Base-by-base conservation (phyloP, 2,113 vertebrate genomes). In the Bagarius yarrelli region DNA sequence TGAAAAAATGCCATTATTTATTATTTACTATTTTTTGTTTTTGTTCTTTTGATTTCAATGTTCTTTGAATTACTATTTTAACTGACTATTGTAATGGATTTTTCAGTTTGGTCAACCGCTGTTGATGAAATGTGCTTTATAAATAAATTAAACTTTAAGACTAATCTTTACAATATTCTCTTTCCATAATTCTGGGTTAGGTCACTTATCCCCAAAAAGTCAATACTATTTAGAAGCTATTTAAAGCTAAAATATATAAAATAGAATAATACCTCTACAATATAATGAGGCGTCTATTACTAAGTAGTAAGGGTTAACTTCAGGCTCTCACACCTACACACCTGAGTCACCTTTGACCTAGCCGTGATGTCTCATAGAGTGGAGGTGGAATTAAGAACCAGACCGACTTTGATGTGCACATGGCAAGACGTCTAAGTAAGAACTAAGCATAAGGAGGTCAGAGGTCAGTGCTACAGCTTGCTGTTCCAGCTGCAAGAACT, bases 341-440 rank as follows among this genome's bases (percentile, higher is more conserved):
- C 80, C 87, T 83, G 23, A 82, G 80, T 81, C 86, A 90, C 86
- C 75, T 85, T 63, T 86, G 85, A 89, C 81, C 89, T 50, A 30
- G 64, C 55, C 53, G 32, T 56, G 73, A 75, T 40, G 50, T 47
- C 74, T 72, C 84, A 40, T 34, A 80, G 71, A 72, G 84, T 78
- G 86, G 55, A 79, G 88, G 84, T 87, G 86, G 88, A 85, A 81
- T 80, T 12, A 70, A 82, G 78, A 74, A 83, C 76, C 81, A 77
- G 85, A 85, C 83, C 83, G 81, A 76, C 90, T 93, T 92, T 93
- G 92, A 93, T 91, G 91, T 89, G 85, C 72, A 88, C 71, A 74
- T 84, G 81, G 78, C 55, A 56, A 60, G 61, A 55, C 40, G 27
- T 56, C 64, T 15, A 14, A 67, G 83, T 83, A 89, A 89, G 89